These are phyloP conservation scores for Parus major DNA, from an alignment of 2,113 vertebrate species.

Conservation along the genomic window DNA sequence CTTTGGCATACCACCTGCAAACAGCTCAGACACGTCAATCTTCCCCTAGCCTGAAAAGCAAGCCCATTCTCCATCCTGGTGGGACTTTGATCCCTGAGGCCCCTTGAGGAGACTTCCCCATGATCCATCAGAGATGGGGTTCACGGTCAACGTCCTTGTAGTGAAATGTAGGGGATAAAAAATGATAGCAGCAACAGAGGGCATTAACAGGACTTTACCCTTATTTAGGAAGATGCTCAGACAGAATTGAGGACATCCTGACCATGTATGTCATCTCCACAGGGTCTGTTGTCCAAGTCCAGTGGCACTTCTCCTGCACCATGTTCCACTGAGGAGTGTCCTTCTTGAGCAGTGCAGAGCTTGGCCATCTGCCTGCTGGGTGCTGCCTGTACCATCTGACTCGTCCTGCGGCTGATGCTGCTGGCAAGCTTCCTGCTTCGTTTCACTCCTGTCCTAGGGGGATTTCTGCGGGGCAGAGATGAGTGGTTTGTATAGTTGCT, in stretches of 20 bases:
- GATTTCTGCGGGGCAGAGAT: background rate
- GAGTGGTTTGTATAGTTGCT: background rate
- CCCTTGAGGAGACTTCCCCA: background rate
- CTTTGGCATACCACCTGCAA: background rate
- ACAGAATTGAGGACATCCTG: background rate
- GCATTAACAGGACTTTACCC: background rate
- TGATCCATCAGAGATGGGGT: background rate
- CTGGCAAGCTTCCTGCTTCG: fast-evolving
- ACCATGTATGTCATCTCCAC: background rate
- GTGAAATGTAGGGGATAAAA: fast-evolving
- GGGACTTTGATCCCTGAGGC: background rate
- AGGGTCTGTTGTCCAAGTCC: background rate
- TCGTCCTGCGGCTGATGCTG: fast-evolving
- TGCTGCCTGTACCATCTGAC: fast-evolving
- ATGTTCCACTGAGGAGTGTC: fast-evolving
- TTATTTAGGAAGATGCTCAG: background rate
- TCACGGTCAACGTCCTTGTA: background rate
- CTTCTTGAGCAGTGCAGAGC: background rate
- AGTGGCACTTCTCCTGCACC: fast-evolving
- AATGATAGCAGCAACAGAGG: background rate
- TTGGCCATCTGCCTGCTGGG: fast-evolving
- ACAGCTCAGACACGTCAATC: background rate
- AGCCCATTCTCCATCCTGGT: background rate
- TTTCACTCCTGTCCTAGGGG: background rate
- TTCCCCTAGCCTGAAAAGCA: background rate